These are phyloP conservation scores for Hydropotes inermis DNA, from an alignment of 2,113 vertebrate genomes.

Conservation along the genomic window DNA sequence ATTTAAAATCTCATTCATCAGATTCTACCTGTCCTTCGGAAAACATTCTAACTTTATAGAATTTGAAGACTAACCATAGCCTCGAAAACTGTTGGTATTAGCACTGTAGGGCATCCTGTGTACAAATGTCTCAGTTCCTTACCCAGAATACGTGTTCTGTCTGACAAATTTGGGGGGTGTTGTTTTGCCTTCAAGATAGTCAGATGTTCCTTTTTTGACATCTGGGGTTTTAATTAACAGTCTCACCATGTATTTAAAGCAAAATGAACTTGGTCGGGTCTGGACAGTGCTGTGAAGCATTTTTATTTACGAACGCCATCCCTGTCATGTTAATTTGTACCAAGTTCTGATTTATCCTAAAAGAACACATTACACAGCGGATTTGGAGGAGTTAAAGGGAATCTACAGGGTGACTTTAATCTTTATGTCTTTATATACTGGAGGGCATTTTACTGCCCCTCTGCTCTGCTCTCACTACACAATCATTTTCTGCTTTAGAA, in stretches of 20 bases:
- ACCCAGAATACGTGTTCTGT: slow-evolving; percentile 76
- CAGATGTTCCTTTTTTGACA: slow-evolving; percentile 73
- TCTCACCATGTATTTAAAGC: slow-evolving; percentile 68
- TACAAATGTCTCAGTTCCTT: slow-evolving; percentile 65
- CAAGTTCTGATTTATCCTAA: slow-evolving; percentile 79
- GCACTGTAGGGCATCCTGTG: slow-evolving; percentile 70
- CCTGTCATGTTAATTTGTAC: slow-evolving; percentile 77
- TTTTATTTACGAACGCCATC: slow-evolving; percentile 72
- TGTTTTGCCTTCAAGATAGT: slow-evolving; percentile 78
- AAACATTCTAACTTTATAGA: slow-evolving; percentile 71
- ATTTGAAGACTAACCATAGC: slow-evolving; percentile 69
- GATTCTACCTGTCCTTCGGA: slow-evolving; percentile 49
- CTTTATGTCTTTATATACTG: slow-evolving; percentile 88
- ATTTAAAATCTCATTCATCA: slow-evolving; percentile 45
- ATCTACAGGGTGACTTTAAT: slow-evolving; percentile 85
- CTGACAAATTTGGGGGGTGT: slow-evolving; percentile 78
- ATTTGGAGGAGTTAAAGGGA: slow-evolving; percentile 84
- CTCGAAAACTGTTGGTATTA: slow-evolving; percentile 75
- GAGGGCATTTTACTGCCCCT: slow-evolving; percentile 86
- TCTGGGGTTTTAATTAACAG: slow-evolving; percentile 76
- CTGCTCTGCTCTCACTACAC: slow-evolving; percentile 84
- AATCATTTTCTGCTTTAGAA: slow-evolving; percentile 92
- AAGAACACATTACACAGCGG: slow-evolving; percentile 79
- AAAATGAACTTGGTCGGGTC: slow-evolving; percentile 64
- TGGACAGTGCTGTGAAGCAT: slow-evolving; percentile 41